phyloP scores from a whole-genome alignment of 2,888 invertebrate species.

The Sphaeridia pumilis region DNA sequence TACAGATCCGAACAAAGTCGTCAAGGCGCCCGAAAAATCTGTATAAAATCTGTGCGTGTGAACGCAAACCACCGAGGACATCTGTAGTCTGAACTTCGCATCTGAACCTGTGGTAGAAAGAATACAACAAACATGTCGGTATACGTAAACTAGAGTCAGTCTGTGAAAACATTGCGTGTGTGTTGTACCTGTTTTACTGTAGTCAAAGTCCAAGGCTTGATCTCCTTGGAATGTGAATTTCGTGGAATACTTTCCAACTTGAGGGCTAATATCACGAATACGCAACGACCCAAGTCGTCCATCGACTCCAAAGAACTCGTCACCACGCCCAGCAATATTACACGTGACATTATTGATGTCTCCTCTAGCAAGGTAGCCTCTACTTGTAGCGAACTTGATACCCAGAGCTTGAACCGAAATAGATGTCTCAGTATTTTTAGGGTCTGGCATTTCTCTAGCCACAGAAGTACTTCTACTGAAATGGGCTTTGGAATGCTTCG shows the following conservation, averaged over 20 bases:
- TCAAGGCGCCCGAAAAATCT: constrained; percentile 44
- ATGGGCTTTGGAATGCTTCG: neutral
- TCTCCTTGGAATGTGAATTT: constrained; percentile 39
- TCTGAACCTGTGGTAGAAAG: constrained; percentile 46
- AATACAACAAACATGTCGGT: neutral
- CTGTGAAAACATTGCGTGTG: neutral
- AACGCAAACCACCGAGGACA: constrained; percentile 84
- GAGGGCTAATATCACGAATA: constrained; percentile 28
- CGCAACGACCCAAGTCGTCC: constrained; percentile 32
- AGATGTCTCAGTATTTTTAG: constrained; percentile 30
- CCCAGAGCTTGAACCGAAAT: constrained; percentile 30
- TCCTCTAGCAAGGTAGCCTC: constrained; percentile 25
- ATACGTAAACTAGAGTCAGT: neutral
- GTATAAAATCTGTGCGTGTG: constrained; percentile 87
- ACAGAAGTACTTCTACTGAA: neutral
- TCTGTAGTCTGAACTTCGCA: constrained; percentile 58
- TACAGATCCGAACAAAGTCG: constrained; percentile 29
- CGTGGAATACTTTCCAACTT: constrained; percentile 27
- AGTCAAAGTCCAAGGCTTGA: constrained; percentile 55
- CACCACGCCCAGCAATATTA: constrained; percentile 24
- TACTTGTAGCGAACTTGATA: constrained; percentile 23
- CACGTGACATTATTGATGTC: constrained; percentile 28
- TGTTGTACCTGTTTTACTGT: constrained; percentile 22
- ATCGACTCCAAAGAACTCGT: constrained; percentile 29
- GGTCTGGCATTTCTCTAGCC: constrained; percentile 4